Evolutionary conservation across 1,140 invertebrate species (phyloP).

Genomic region (Monomorium pharaonis): DNA sequence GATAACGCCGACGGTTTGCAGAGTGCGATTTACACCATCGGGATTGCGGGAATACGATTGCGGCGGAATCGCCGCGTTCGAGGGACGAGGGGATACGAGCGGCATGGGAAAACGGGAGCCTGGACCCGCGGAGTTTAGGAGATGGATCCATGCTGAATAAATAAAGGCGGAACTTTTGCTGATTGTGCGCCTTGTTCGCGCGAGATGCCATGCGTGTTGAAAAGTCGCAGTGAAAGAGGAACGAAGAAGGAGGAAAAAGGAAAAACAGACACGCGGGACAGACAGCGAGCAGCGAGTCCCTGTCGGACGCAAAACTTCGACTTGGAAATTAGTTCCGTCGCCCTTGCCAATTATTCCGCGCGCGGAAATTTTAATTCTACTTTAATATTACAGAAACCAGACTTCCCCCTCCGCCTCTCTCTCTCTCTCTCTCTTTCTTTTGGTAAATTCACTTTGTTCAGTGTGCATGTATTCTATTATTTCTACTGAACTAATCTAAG

Average conservation of each 20-base stretch:
- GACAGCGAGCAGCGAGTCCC: neutral
- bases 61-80: neutral
- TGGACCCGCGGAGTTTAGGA: neutral
- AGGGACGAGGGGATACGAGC: neutral
- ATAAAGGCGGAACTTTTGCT: constrained; percentile 22
- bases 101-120: neutral
- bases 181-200: constrained; percentile 8
- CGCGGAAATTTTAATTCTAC: constrained; percentile 23
- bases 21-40: constrained; percentile 2
- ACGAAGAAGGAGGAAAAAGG: neutral
- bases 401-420: too few species aligned
- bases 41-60: neutral
- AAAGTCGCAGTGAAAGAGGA: neutral
- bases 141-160: constrained; percentile 23
- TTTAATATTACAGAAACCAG: neutral
- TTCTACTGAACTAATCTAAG: neutral
- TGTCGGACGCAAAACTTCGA: constrained; percentile 4
- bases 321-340: constrained; percentile 46
- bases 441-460: neutral
- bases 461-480: neutral
- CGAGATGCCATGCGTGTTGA: neutral
- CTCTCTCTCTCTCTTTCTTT: neutral
- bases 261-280: neutral
- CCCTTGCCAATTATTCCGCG: neutral
- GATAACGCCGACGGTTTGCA: constrained; percentile 15